Conservation (phyloP, 1,140 invertebrate species). For the Drosophila ironensis region DNA sequence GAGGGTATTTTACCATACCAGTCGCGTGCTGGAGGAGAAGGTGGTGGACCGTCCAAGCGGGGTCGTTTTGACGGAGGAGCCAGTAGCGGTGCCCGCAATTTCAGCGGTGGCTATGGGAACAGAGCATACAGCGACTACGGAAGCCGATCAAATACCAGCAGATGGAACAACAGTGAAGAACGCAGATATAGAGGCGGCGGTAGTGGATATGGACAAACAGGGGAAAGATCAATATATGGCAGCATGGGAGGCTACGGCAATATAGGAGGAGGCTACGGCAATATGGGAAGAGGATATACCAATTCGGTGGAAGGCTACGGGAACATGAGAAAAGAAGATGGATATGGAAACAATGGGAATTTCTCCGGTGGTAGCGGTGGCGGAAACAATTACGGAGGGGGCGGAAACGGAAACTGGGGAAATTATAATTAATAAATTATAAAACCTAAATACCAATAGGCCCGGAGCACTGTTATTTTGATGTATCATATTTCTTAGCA, state of each 20-base stretch:
- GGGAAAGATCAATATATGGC: background rate
- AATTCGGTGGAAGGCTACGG: background rate
- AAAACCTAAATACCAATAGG: too few species aligned
- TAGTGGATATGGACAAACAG: background rate
- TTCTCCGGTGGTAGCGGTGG: background rate
- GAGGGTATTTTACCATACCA: constrained; percentile 75
- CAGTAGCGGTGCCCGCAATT: constrained; percentile 55
- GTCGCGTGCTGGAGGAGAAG: constrained; percentile 63
- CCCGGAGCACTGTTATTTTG: too few species aligned
- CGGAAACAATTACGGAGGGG: background rate
- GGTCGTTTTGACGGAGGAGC: constrained; percentile 36
- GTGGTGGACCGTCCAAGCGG: constrained; percentile 47
- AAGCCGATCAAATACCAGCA: constrained; percentile 13
- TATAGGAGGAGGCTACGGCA: constrained; percentile 2
- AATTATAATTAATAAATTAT: background rate
- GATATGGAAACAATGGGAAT: background rate
- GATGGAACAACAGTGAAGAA: constrained; percentile 2
- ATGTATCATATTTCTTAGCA: too few species aligned
- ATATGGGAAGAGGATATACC: constrained; percentile 1
- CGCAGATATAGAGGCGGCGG: background rate
- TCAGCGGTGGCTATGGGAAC: constrained; percentile 54
- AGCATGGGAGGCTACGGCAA: constrained; percentile 3
- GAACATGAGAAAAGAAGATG: background rate
- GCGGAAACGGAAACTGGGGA: constrained; percentile 3
- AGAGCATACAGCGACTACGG: constrained; percentile 46